Evolutionary conservation across 2,888 invertebrate species (phyloP).

Genomic region (Euplexia lucipara): DNA sequence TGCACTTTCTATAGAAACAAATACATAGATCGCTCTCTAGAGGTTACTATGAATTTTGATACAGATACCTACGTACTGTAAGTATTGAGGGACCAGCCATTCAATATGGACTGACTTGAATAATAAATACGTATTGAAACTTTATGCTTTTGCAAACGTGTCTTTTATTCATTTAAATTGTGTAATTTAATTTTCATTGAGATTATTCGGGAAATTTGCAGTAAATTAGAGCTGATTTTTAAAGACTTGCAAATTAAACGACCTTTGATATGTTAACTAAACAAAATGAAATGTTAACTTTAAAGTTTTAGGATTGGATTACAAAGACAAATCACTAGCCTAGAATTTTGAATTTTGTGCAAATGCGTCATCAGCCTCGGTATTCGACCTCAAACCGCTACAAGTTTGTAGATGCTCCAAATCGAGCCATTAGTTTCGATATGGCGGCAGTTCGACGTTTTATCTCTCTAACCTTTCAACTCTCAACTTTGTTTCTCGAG

Average conservation of each 20-base stretch:
- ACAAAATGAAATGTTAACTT: neutral
- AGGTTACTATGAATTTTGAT: slow-evolving; percentile 68
- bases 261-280: neutral
- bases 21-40: slow-evolving; percentile 64
- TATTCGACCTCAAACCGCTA: slow-evolving; percentile 40
- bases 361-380: slow-evolving; percentile 40
- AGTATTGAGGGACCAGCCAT: slow-evolving; percentile 54
- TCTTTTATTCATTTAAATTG: slow-evolving; percentile 20
- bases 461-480: slow-evolving; percentile 40
- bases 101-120: slow-evolving; percentile 66
- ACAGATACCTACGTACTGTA: slow-evolving; percentile 45
- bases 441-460: slow-evolving; percentile 38
- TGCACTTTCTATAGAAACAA: slow-evolving; percentile 59
- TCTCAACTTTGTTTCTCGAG: slow-evolving; percentile 28
- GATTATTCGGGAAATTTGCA: neutral
- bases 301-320: slow-evolving; percentile 15
- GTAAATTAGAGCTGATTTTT: neutral
- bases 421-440: slow-evolving; percentile 54
- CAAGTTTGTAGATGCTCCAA: slow-evolving; percentile 48
- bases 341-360: slow-evolving; percentile 28
- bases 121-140: slow-evolving; percentile 63
- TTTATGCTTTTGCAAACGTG: slow-evolving; percentile 52
- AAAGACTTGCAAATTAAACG: neutral
- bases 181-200: neutral
- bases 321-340: slow-evolving; percentile 1